phyloP scores from a whole-genome alignment of 2,888 invertebrate genomes.

The Dasysyrphus tricinctus region DNA sequence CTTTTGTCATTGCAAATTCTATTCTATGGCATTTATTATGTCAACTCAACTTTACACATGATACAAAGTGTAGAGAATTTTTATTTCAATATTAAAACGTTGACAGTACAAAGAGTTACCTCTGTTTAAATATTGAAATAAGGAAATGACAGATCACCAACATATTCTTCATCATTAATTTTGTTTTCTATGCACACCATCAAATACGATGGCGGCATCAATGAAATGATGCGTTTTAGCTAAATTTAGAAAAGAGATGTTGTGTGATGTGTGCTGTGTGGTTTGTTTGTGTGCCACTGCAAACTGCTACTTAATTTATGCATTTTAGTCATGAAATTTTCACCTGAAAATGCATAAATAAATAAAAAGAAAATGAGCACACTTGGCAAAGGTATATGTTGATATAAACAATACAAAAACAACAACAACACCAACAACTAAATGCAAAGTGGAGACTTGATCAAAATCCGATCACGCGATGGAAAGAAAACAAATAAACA shows the following conservation, averaged over 20 bases:
- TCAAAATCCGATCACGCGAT: conserved; percentile 49
- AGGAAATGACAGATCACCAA: conserved; percentile 26
- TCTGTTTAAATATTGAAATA: conserved; percentile 15
- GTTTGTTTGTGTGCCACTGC: conserved; percentile 5
- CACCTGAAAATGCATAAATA: conserved; percentile 71
- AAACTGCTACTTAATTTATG: conserved; percentile 50
- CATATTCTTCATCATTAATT: background rate
- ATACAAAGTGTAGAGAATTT: background rate
- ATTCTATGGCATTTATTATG: conserved; percentile 15
- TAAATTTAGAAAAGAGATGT: conserved; percentile 54
- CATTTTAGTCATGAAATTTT: conserved; percentile 66
- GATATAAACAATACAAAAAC: conserved; percentile 6
- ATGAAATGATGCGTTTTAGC: conserved; percentile 52
- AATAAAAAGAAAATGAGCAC: conserved; percentile 67
- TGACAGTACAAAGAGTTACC: conserved; percentile 20
- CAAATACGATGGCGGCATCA: background rate
- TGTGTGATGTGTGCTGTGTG: conserved; percentile 2
- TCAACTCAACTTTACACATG: background rate
- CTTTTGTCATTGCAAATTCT: conserved; percentile 36
- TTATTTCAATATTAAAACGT: background rate
- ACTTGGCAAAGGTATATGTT: conserved; percentile 45
- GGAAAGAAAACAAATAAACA: conserved; percentile 30
- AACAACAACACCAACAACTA: background rate
- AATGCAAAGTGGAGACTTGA: conserved; percentile 47
- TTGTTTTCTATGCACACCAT: background rate